phyloP scores from a whole-genome alignment of 2,113 vertebrate genomes.

The Paramisgurnus dabryanus region DNA sequence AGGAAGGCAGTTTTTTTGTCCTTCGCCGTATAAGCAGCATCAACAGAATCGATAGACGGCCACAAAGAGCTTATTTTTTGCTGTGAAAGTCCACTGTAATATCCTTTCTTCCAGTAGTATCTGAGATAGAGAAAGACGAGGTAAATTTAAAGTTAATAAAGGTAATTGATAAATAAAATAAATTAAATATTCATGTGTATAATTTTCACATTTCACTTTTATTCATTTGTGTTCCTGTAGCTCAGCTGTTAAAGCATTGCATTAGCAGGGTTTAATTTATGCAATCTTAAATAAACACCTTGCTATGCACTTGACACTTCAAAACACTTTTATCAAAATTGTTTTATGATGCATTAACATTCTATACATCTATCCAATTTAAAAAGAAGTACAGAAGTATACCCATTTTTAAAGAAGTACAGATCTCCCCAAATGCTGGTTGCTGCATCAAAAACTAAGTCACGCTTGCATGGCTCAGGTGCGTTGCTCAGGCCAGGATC shows the following conservation, averaged over 20 bases:
- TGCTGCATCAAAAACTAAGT: slow-evolving; percentile 69
- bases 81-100: slow-evolving; percentile 42
- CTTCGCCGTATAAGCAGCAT: slow-evolving; percentile 67
- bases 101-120: slow-evolving; percentile 70
- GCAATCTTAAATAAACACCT: no score
- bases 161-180: not conserved
- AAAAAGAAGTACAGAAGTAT: slow-evolving; percentile 6
- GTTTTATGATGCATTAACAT: no score
- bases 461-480: slow-evolving; percentile 58
- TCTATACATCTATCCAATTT: no score
- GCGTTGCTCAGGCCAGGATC: slow-evolving; percentile 55
- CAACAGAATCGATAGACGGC: slow-evolving; percentile 63
- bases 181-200: not conserved
- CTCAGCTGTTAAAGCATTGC: no score
- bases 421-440: slow-evolving; percentile 58
- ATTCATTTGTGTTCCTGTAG: not conserved
- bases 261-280: no score
- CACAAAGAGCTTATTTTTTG: slow-evolving; percentile 62
- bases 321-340: no score
- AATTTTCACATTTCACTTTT: no score
- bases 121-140: slow-evolving; percentile 43
- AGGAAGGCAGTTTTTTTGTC: slow-evolving; percentile 41
- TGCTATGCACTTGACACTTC: not conserved
- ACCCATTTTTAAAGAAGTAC: slow-evolving; percentile 65
- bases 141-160: not conserved